These are phyloP conservation scores for Pangasius larnaudii DNA, from an alignment of 2,797 vertebrate species.

Conservation along the genomic window DNA sequence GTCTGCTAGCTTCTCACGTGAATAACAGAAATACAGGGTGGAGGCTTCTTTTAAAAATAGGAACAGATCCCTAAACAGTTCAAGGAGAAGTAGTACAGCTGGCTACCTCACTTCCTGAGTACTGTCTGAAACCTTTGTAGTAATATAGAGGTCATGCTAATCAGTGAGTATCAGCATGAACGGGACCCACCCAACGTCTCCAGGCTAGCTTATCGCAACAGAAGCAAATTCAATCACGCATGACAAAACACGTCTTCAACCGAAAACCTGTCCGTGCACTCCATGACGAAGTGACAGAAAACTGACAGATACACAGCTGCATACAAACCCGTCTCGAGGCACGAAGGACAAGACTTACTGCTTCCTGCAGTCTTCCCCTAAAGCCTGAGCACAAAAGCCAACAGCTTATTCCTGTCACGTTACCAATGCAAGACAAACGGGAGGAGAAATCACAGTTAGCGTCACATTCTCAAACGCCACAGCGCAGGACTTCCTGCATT, in stretches of 20 bases:
- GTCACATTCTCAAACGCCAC: background rate
- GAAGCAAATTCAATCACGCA: background rate
- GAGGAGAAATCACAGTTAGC: background rate
- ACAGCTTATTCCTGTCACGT: background rate
- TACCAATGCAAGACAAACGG: background rate
- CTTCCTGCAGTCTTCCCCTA: background rate
- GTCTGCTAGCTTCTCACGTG: background rate
- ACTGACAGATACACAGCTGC: background rate
- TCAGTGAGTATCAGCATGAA: background rate
- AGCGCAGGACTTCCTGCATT: background rate
- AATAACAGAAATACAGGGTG: background rate
- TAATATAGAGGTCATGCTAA: constrained; percentile 6
- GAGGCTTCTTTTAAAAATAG: background rate
- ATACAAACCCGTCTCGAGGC: background rate
- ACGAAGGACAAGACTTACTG: background rate
- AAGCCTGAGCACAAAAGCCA: background rate
- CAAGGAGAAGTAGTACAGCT: background rate
- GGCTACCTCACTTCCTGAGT: background rate
- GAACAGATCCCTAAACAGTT: background rate
- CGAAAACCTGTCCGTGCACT: background rate
- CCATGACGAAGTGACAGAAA: background rate
- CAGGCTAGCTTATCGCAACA: background rate
- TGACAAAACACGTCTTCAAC: background rate
- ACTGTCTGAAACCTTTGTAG: background rate
- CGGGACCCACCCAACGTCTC: background rate